Conservation (phyloP, 2,888 invertebrate genomes). For the Ormia ochracea region DNA sequence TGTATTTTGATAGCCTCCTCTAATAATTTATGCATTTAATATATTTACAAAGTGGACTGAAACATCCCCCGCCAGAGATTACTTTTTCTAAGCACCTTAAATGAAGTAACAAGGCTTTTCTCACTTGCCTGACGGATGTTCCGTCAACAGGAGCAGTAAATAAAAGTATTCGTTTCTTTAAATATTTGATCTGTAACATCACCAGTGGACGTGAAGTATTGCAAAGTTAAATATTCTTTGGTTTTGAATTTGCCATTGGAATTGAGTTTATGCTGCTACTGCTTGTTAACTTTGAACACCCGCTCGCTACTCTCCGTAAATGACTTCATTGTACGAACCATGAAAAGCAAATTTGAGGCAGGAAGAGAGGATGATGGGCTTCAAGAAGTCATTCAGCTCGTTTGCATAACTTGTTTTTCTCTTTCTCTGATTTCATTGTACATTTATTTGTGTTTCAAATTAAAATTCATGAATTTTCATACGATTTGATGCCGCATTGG, state of each 20-base stretch:
- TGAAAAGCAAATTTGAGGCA: slow-evolving; percentile 16
- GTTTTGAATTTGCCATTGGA: slow-evolving; percentile 47
- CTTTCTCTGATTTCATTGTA: not conserved
- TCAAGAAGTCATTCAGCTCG: slow-evolving; percentile 13
- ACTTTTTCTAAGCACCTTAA: not conserved
- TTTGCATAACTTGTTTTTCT: slow-evolving; percentile 44
- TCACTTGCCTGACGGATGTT: not conserved
- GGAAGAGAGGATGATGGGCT: not conserved
- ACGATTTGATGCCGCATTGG: not conserved
- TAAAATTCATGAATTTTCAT: slow-evolving; percentile 42
- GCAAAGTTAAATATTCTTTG: slow-evolving; percentile 47
- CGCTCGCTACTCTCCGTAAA: not conserved
- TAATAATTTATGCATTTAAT: too few relatives aligned
- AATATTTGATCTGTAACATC: slow-evolving; percentile 33
- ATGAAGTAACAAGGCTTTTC: not conserved
- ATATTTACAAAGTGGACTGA: too few relatives aligned
- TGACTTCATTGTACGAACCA: slow-evolving; percentile 11
- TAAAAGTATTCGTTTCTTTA: not conserved
- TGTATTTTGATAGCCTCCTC: too few relatives aligned
- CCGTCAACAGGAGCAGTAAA: not conserved
- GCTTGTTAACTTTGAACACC: not conserved
- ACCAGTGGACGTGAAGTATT: slow-evolving; percentile 21
- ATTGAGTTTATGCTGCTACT: not conserved
- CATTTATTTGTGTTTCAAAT: slow-evolving; percentile 34
- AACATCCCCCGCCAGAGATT: not conserved